A percentile compares a stretch with the other conserved stretches of the same genome.
Evolutionary conservation across 1,140 invertebrate genomes (phyloP).

Genomic region (Trissolcus basalis): DNA sequence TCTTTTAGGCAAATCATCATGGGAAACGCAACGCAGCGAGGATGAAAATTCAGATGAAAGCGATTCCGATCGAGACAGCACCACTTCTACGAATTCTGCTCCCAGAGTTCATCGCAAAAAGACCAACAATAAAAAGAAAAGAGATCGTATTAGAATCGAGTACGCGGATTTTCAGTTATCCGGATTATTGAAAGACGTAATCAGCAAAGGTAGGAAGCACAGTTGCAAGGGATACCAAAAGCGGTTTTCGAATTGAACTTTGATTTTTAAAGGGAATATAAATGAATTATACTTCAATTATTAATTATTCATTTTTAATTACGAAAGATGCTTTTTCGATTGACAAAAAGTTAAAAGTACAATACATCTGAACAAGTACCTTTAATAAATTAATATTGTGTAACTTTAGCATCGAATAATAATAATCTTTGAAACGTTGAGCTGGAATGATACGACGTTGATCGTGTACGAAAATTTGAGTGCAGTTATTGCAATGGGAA

Average conservation of each 20-base stretch:
- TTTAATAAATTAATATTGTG: too few relatives aligned
- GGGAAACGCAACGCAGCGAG: constrained; percentile 67
- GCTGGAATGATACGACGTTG: not conserved
- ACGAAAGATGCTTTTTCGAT: too few relatives aligned
- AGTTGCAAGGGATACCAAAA: not conserved
- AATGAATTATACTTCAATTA: too few relatives aligned
- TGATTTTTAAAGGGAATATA: too few relatives aligned
- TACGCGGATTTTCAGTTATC: constrained; percentile 72
- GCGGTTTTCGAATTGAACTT: too few relatives aligned
- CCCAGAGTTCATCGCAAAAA: constrained; percentile 20
- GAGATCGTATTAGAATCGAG: constrained; percentile 60
- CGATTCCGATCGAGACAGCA: constrained; percentile 21
- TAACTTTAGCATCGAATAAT: too few relatives aligned
- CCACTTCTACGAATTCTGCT: not conserved
- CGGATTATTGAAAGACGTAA: constrained; percentile 70
- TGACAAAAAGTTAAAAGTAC: too few relatives aligned
- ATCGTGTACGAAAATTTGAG: constrained; percentile 8
- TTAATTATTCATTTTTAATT: too few relatives aligned
- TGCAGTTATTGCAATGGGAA: constrained; percentile 21
- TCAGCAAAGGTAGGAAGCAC: constrained; percentile 62
- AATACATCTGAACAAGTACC: too few relatives aligned
- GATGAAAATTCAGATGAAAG: constrained; percentile 28
- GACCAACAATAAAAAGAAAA: constrained; percentile 50
- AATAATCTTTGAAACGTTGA: not conserved
- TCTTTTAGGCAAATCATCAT: constrained; percentile 66